phyloP scores from a whole-genome alignment of 2,888 invertebrate genomes.

The Cerceris rybyensis region DNA sequence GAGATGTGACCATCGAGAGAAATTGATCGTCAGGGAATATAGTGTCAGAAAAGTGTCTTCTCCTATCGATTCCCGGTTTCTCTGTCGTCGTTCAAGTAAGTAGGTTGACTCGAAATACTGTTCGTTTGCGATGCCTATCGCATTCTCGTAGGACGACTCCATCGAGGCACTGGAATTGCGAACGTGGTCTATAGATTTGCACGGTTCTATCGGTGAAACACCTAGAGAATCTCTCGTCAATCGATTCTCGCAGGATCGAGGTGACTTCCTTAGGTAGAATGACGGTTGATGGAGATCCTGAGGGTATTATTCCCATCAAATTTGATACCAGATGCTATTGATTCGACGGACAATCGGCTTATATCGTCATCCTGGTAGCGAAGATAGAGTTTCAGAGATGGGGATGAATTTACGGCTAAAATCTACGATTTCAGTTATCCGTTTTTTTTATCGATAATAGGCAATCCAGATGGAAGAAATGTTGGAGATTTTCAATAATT shows the following conservation, averaged over 20 bases:
- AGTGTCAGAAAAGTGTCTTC: not conserved
- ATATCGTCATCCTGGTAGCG: conserved; percentile 3
- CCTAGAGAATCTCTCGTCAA: not conserved
- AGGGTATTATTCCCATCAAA: conserved; percentile 10
- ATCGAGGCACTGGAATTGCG: not conserved
- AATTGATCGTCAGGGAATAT: conserved; percentile 3
- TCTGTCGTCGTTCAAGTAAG: not conserved
- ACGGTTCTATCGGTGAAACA: not conserved
- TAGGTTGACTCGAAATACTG: conserved; percentile 13
- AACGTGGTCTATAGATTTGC: not conserved
- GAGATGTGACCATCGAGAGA: not conserved
- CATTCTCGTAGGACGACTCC: not conserved
- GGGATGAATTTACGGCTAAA: conserved; percentile 11
- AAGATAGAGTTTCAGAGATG: not conserved
- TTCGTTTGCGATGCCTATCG: conserved; percentile 11
- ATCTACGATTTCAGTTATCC: not conserved
- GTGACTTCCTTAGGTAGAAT: conserved; percentile 1
- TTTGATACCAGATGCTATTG: conserved; percentile 27
- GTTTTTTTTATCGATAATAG: no score
- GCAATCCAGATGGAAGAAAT: no score
- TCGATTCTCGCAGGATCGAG: conserved; percentile 2
- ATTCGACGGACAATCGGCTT: conserved; percentile 20
- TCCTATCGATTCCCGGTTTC: conserved; percentile 4
- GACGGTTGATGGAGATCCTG: not conserved
- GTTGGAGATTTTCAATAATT: no score